Conservation (phyloP, 2,888 invertebrate species). For the Isoperla grammatica region DNA sequence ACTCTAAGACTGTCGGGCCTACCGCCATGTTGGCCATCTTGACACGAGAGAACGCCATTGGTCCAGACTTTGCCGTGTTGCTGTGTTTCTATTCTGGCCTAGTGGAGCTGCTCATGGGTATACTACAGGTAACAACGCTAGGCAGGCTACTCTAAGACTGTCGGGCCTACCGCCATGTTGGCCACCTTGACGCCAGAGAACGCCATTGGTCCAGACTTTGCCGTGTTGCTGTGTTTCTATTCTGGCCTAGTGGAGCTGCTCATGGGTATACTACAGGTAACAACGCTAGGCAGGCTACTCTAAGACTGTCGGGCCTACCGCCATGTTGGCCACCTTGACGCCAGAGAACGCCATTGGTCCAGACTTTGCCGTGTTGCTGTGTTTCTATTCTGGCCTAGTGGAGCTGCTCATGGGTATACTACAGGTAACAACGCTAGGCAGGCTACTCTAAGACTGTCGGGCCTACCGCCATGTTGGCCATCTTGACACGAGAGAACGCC, state of each 20-base stretch:
- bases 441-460: slow-evolving; percentile 82
- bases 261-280: slow-evolving; percentile 69
- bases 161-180: slow-evolving; percentile 88
- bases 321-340: slow-evolving; percentile 77
- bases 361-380: slow-evolving; percentile 65
- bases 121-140: no score
- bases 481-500: slow-evolving; percentile 69
- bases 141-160: slow-evolving; percentile 78
- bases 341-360: slow-evolving; percentile 65
- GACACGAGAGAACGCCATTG: slow-evolving; percentile 66
- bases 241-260: slow-evolving; percentile 64
- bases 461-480: slow-evolving; percentile 84
- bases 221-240: slow-evolving; percentile 64
- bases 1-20: slow-evolving; percentile 83
- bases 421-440: no score
- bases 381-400: slow-evolving; percentile 65
- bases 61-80: slow-evolving; percentile 65
- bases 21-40: slow-evolving; percentile 84
- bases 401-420: slow-evolving; percentile 66
- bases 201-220: slow-evolving; percentile 63
- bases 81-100: slow-evolving; percentile 66
- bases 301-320: slow-evolving; percentile 86
- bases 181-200: slow-evolving; percentile 73
- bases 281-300: no score
- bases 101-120: slow-evolving; percentile 65